A percentile compares a stretch with the other conserved stretches of the same genome.
Conservation (phyloP, 1,140 invertebrate species). For the Lethrus apterus region DNA sequence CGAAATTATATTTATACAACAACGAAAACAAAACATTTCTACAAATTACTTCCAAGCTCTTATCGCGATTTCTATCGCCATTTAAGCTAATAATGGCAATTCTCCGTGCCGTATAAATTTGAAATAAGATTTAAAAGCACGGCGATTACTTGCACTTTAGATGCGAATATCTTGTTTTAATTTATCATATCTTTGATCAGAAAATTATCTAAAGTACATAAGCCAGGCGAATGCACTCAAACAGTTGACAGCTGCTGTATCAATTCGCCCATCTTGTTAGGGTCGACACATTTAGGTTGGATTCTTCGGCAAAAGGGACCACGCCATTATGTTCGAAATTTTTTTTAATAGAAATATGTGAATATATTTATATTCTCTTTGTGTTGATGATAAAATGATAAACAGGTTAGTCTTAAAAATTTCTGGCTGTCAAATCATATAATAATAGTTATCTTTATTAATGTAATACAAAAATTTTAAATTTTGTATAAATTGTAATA, state of each 20-base stretch:
- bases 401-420: too few relatives aligned
- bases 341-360: too few relatives aligned
- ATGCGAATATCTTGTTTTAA: constrained; percentile 18
- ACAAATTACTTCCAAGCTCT: background rate
- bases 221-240: constrained; percentile 4
- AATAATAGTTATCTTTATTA: too few relatives aligned
- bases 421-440: too few relatives aligned
- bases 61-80: background rate
- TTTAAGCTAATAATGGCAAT: constrained; percentile 7
- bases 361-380: too few relatives aligned
- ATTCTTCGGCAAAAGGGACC: too few relatives aligned
- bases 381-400: too few relatives aligned
- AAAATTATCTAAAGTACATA: constrained; percentile 20
- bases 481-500: too few relatives aligned
- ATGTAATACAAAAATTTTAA: too few relatives aligned
- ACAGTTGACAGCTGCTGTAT: constrained; percentile 9
- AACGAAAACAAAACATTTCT: background rate
- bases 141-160: constrained; percentile 18
- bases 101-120: constrained; percentile 2
- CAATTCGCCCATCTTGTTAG: constrained; percentile 8
- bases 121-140: constrained; percentile 12
- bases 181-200: constrained; percentile 16
- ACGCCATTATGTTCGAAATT: too few relatives aligned
- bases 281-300: too few relatives aligned
- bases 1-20: too few relatives aligned